Evolutionary conservation across 2,797 vertebrate genomes (phyloP), one percentile per base, ranked within the genome.

Genomic region (Acrocephalus scirpaceus): DNA sequence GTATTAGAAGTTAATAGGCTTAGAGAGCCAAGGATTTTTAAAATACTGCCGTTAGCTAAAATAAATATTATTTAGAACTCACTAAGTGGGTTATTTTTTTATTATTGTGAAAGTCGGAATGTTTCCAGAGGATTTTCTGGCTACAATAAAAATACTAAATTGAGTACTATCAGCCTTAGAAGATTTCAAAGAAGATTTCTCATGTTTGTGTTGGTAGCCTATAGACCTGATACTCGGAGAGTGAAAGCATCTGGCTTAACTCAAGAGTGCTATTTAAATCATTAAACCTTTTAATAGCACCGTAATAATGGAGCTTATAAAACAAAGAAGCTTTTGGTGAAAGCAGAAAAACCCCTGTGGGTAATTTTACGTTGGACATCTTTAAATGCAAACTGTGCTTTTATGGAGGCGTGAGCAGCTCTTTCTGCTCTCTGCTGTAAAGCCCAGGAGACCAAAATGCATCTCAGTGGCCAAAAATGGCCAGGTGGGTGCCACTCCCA

Each of bases 1-100:
- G 75, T 88, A 95, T 97, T 97, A 97, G 95, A 96, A 88, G 85
- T 95, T 96, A 97, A 98, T 97, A 96, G 86, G 97, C 94, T 97
- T 97, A 95, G 67, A 86, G 89, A 96, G 95, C 58, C 78, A 42
- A 91, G 88, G 95, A 93, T 97, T 97, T 93, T 96, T 88, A 93
- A 97, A 97, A 97, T 96, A 96, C 94, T 81, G 95, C 96, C 27
- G 1, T 30, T 96, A 95, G 97, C 96, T 97, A 92, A 97, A 94
- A 92, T 94, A 95, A 86, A 91, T 96, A 86, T 93, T 90, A 94
- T 88, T 90, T 95, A 91, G 54, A 78, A 86, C 42, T 87, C 71
- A 38, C 60, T 70, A 82, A 90, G 64, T 82, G 80, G 79, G 76
- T 80, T 95, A 67, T 89, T 87, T 95, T 93, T 88, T 90, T 86